Evolutionary conservation across 2,113 vertebrate genomes (phyloP).

Genomic region (Chlorodrepanis virens): DNA sequence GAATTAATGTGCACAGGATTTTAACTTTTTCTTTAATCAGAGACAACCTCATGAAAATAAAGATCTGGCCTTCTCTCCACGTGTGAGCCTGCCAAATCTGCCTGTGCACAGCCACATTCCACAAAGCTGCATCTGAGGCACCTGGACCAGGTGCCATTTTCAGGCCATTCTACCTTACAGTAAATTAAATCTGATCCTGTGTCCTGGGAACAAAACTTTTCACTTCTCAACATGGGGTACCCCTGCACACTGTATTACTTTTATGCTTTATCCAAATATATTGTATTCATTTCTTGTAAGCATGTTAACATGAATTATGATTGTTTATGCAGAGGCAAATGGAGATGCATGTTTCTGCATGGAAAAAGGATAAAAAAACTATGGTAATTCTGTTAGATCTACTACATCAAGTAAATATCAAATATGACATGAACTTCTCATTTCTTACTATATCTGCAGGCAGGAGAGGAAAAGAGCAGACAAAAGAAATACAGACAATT

Average conservation of each 20-base stretch:
- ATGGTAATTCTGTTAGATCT: not conserved
- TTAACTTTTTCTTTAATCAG: not conserved
- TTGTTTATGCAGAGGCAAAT: not conserved
- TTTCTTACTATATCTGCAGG: not conserved
- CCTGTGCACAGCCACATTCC: accelerated
- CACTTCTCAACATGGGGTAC: not conserved
- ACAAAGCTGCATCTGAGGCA: not conserved
- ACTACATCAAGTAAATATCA: not conserved
- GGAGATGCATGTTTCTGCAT: not conserved
- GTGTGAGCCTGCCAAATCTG: not conserved
- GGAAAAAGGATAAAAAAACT: not conserved
- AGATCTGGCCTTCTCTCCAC: accelerated
- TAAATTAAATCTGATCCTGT: not conserved
- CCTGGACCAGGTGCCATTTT: not conserved
- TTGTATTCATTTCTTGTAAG: not conserved
- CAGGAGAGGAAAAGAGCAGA: not conserved
- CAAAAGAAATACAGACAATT: not conserved
- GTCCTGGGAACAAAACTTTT: not conserved
- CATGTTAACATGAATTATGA: not conserved
- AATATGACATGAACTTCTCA: not conserved
- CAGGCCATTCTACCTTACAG: not conserved
- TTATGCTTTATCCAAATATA: not conserved
- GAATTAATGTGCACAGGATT: not conserved
- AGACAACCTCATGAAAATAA: not conserved
- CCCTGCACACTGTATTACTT: not conserved